A percentile compares a stretch with the other conserved stretches of the same genome.
Evolutionary conservation across 2,888 invertebrate species (phyloP).

Genomic region (Podotricha telesiphe): DNA sequence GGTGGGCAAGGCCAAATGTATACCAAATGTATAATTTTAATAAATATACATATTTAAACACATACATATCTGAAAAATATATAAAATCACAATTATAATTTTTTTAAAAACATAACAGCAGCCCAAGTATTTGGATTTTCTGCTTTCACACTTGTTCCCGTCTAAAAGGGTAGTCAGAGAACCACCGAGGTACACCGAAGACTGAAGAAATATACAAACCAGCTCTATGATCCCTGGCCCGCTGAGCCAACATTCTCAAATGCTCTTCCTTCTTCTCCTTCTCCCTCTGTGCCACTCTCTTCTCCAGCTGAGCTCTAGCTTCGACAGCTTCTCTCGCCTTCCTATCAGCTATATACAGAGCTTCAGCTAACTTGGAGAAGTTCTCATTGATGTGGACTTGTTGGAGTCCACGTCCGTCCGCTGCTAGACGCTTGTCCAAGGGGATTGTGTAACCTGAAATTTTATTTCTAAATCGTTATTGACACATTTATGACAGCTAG

Average conservation of each 20-base stretch:
- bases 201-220: constrained; percentile 86
- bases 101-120: no score
- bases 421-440: constrained; percentile 97
- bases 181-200: no score
- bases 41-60: no score
- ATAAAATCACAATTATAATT: no score
- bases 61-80: no score
- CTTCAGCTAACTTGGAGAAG: constrained; percentile 98
- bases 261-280: constrained; percentile 99
- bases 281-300: constrained; percentile 98
- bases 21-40: no score
- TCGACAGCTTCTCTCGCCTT: constrained; percentile 99
- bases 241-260: constrained; percentile 95
- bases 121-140: no score
- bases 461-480: no score
- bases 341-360: constrained; percentile 97
- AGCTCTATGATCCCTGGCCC: constrained; percentile 97
- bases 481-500: no score
- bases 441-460: constrained; percentile 96
- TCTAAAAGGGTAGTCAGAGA: no score
- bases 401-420: constrained; percentile 98
- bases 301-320: constrained; percentile 96
- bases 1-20: no score
- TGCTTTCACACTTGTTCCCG: no score
- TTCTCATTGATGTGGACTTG: constrained; percentile 99